Evolutionary conservation across 1,140 invertebrate species (phyloP).

Genomic region (Drosophila ironensis): DNA sequence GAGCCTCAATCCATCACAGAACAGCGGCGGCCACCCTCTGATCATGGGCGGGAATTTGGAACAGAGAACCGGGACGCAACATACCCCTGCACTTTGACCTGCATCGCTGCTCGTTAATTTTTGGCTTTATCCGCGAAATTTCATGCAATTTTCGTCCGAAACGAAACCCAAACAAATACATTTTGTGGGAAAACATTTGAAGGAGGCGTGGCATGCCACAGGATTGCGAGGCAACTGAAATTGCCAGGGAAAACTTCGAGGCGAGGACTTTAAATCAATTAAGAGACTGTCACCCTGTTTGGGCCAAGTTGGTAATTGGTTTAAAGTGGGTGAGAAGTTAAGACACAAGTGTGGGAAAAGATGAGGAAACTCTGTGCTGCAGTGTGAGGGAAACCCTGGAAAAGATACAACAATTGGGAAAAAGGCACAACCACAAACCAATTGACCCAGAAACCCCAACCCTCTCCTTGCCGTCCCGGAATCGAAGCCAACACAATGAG

Average conservation of each 20-base stretch:
- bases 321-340: neutral
- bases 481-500: conserved; percentile 32
- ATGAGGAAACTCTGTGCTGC: neutral
- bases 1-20: conserved; percentile 40
- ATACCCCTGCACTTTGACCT: conserved; percentile 39
- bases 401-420: neutral
- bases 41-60: neutral
- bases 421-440: conserved; percentile 5
- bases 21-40: neutral
- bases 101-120: conserved; percentile 50
- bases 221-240: neutral
- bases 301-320: conserved; percentile 39
- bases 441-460: conserved; percentile 43
- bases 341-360: too few relatives aligned
- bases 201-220: neutral
- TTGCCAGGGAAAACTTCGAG: conserved; percentile 20
- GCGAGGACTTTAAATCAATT: conserved; percentile 23
- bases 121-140: conserved; percentile 17
- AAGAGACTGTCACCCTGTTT: conserved; percentile 10
- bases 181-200: neutral
- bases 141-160: conserved; percentile 8
- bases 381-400: neutral
- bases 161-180: conserved; percentile 20
- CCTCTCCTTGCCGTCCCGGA: conserved; percentile 2
- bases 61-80: neutral